These are phyloP conservation scores for Huso huso DNA, from an alignment of 2,797 vertebrate species.

Conservation along the genomic window DNA sequence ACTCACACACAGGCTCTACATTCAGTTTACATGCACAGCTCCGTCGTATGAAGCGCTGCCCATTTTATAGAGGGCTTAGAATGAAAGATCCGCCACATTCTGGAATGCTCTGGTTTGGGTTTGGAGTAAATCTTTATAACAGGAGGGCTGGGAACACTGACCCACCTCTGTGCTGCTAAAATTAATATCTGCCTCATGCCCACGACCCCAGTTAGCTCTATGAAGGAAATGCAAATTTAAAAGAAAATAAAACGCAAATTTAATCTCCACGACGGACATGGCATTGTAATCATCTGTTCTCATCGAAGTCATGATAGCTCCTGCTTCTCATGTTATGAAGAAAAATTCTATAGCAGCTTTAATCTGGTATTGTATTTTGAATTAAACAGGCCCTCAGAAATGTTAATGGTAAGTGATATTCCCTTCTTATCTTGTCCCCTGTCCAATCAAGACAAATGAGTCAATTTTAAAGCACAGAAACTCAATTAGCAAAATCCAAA, in stretches of 20 bases:
- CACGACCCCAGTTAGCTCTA: background rate
- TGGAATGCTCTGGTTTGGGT: no score
- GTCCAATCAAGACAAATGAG: conserved; percentile 52
- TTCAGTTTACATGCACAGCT: no score
- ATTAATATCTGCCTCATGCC: background rate
- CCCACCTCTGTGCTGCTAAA: background rate
- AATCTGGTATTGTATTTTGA: background rate
- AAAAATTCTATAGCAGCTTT: background rate
- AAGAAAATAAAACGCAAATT: background rate
- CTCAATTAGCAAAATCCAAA: conserved; percentile 41
- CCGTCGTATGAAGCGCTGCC: no score
- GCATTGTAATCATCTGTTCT: background rate
- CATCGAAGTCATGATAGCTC: background rate
- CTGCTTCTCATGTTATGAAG: background rate
- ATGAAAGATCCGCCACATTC: no score
- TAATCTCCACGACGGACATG: background rate
- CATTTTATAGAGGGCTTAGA: no score
- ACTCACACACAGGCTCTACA: no score
- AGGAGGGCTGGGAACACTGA: background rate
- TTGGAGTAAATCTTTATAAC: background rate
- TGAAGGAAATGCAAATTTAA: background rate
- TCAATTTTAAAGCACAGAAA: conserved; percentile 38
- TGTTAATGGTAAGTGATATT: conserved; percentile 22
- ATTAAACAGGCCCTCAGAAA: background rate
- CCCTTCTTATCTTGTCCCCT: conserved; percentile 30